Percentiles rank a stretch among this genome's conserved stretches.
Evolutionary conservation across 2,888 invertebrate genomes (phyloP).

Genomic region (Merodon equestris): DNA sequence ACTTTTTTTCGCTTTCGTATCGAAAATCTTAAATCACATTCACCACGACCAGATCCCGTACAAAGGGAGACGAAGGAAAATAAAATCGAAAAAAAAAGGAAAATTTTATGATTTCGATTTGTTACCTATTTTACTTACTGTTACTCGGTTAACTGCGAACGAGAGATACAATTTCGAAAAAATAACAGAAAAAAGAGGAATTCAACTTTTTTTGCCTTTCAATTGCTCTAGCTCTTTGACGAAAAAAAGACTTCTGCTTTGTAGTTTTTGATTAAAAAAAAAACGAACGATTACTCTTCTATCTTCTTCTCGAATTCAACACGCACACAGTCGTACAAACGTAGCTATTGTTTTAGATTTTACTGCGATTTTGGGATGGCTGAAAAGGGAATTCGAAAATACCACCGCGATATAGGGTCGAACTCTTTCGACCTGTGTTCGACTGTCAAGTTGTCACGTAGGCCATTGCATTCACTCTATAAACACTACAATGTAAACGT

Average conservation of each 20-base stretch:
- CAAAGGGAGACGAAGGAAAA: too few species aligned
- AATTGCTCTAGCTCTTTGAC: conserved; percentile 61
- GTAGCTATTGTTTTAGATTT: conserved; percentile 25
- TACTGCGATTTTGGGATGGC: conserved; percentile 15
- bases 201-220: conserved; percentile 25
- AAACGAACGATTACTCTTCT: conserved; percentile 32
- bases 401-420: neutral
- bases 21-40: too few species aligned
- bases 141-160: too few species aligned
- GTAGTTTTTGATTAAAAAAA: conserved; percentile 59
- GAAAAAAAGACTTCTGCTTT: conserved; percentile 63
- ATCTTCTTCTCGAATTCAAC: conserved; percentile 12
- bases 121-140: neutral
- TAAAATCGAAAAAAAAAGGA: too few species aligned
- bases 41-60: too few species aligned
- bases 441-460: conserved; percentile 27
- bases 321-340: conserved; percentile 24
- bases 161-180: too few species aligned
- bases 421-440: conserved; percentile 19
- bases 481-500: conserved; percentile 66
- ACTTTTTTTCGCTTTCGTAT: too few species aligned
- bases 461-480: conserved; percentile 41
- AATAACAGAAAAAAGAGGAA: too few species aligned
- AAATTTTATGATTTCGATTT: neutral
- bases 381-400: conserved; percentile 22